Base-by-base conservation (phyloP, 2,113 vertebrate genomes). In the Hippocampus zosterae region DNA sequence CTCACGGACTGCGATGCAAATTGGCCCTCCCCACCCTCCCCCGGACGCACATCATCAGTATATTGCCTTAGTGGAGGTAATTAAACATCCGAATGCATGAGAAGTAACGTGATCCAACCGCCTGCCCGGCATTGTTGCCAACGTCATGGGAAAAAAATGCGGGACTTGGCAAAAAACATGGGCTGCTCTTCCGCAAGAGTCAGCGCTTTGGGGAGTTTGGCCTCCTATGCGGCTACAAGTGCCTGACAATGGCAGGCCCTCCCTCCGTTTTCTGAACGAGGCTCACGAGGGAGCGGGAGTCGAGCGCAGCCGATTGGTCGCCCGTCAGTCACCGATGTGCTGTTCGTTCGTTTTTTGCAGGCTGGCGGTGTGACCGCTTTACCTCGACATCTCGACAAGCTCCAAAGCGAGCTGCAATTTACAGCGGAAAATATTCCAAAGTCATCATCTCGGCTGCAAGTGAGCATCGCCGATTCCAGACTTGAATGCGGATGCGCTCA, bases 31-130 rank as follows among this genome's bases (percentile, higher is more conserved):
- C 1, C 2, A 2, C 2, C 53, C 1, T 13, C 15, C 56, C 41
- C 33, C 61, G 13, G 7, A n/a, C 61, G 23, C 61, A 63, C 61
- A 42, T 4, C 3, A 4, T 27, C 23, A 72, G 73, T 64, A 64
- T 55, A 60, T 59, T 65, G 79, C 78, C 77, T 84, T 80, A 81
- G 82, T 56, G 53, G 41, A 72, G 82, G 87, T 83, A 87, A 86
- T 85, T 81, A 72, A 83, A 86, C 76, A 81, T 86, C 79, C 77
- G 75, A 7, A 44, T 41, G 33, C 33, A 19, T n/a, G 8, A 3
- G 66, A 40, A 56, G 77, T 68, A 80, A 79, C 33, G 64, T 44
- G 80, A 86, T 80, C 70, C 80, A 67, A 8, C 13, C 10, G 42
- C 41, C 67, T 1, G 3, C 27, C 27, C 64, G 25, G 69, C 64